Evolutionary conservation across 37 sponge, comb jelly and placozoan species (phyloP), one percentile per base, ranked within the genome.

Genomic region (Oscarella lobularis): DNA sequence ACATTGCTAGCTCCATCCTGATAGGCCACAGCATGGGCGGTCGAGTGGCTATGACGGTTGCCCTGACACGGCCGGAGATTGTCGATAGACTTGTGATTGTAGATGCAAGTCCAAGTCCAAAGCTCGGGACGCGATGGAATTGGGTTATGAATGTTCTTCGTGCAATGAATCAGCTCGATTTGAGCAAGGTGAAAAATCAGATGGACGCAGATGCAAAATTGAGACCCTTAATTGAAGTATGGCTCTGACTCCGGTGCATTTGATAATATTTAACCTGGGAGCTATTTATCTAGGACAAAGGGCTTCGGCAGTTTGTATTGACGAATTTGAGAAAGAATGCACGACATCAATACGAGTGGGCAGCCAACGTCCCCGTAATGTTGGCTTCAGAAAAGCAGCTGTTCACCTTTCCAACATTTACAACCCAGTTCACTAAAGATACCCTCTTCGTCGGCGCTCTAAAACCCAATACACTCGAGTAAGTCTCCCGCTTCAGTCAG

Each of bases 21-120:
- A 38, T 91, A 36, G 92, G 95, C 38, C 95, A 94, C 77, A 94
- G 95, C 71, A 88, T 94, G 95, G 95, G 95, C 0, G 95, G 95
- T 0, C 81, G 76, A 75, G 77, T 82, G 2, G 91, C 86, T 6
- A 94, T 94, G 95, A 38, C 68, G 2, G 79, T 84, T 29, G 81
- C 92, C 34, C 86, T 90, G 4, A 20, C 73, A 2, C 48, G 78
- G n/a, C 86, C 91, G 2, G 66, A 77, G 5, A 14, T 85, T 1
- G 82, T 90, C 32, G 86, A 85, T 54, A 31, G 48, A 36, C 82
- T 94, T 66, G 40, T 94, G 0, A 84, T 90, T 6, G 76, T 87
- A 38, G 95, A 94, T 40, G 81, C 84, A 32, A 39, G 88, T 3
- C 95, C 95, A 14, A 68, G 35, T 48, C 95, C 95, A 14, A 68